Evolutionary conservation across 2,888 invertebrate species (phyloP), one percentile per base, ranked within the genome.

Genomic region (Melinaea marsaeus): DNA sequence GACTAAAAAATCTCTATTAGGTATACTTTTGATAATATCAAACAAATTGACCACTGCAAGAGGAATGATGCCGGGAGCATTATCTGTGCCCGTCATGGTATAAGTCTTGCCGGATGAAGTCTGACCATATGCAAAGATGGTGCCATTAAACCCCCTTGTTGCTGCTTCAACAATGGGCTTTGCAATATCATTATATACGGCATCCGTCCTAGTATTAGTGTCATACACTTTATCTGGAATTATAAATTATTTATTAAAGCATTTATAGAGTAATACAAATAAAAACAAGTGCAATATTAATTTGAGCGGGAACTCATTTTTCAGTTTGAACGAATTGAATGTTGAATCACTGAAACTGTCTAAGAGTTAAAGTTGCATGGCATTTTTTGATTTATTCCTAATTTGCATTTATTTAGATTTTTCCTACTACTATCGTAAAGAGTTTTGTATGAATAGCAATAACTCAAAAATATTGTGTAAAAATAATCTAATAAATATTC

Each of bases 41-140:
- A 96, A 96, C 47, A 96, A 92, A 75, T 95, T 92, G 7, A 93
- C 82, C 0, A 97, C 92, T 0, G 96, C 93, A 47, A 94, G 78
- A 0, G 93, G 93, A 75, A 97, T 95, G 7, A 98, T 93, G 0
- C 98, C 98, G 0, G 93, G 94, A 48, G 94, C 93, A 0, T 84
- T 74, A 0, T 91, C 84, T 45, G 92, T 92, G 0, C 98, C 98
- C 78, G 95, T 92, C 94, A 97, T 95, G 0, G 96, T 96, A 74
- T 94, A 94, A 0, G 97, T 97, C 83, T 97, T 97, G 61, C 97
- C 98, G 0, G 97, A 97, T 0, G 96, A 95, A 4, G 97, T 97
- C 83, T 97, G 97, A 6, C 97, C 97, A 80, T 98, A 98, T 0
- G 97, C 97, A 86, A 98, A 96, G 70, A 98, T 94, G 0, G 97